Conservation (phyloP, 2,113 vertebrate species). For the Amazona vittata region DNA sequence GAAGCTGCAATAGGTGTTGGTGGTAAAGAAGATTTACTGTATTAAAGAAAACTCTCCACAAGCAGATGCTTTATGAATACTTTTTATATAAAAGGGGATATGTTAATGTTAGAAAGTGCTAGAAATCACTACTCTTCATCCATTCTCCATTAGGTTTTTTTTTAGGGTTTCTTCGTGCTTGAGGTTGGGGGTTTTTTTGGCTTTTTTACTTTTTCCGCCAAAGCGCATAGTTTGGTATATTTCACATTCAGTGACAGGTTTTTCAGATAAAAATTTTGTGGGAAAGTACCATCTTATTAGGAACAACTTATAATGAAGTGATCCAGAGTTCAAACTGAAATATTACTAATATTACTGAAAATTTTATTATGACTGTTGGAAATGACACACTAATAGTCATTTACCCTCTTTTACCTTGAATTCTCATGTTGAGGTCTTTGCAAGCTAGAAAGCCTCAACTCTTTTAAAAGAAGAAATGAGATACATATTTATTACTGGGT, state of each 20-base stretch:
- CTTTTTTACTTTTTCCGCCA: not conserved
- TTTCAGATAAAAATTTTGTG: not conserved
- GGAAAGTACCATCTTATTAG: not conserved
- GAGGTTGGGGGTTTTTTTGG: too few species aligned
- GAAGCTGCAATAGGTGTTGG: not conserved
- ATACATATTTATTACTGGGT: not conserved
- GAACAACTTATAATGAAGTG: not conserved
- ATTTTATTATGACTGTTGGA: not conserved
- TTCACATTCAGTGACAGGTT: not conserved
- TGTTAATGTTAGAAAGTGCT: not conserved
- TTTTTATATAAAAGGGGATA: not conserved
- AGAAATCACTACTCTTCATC: not conserved
- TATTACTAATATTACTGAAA: not conserved
- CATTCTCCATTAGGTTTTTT: not conserved
- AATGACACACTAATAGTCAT: not conserved
- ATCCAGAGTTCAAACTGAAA: not conserved
- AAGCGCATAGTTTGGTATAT: not conserved
- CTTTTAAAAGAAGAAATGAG: not conserved
- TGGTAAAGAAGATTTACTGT: not conserved
- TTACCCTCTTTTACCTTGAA: not conserved
- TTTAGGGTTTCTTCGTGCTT: not conserved
- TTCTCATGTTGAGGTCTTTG: not conserved
- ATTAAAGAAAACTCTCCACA: not conserved
- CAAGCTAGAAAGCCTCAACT: not conserved
- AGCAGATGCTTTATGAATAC: not conserved